These are phyloP conservation scores for Pentalonia nigronervosa DNA, from an alignment of 1,140 invertebrate species.

Conservation along the genomic window DNA sequence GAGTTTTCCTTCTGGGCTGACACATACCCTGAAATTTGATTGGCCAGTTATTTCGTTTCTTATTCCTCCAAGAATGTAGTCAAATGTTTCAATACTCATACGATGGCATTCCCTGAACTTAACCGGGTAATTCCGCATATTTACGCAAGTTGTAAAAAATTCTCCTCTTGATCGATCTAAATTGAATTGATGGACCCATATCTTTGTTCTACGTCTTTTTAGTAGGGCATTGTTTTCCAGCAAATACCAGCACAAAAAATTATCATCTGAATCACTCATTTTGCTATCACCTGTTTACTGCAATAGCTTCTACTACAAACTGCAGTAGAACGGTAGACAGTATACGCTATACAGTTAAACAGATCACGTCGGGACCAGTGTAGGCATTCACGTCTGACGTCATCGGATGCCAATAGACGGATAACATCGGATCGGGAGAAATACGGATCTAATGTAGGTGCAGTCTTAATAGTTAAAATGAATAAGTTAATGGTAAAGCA, in stretches of 20 bases:
- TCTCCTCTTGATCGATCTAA: too few species aligned
- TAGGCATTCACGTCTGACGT: neutral
- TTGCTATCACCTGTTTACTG: too few species aligned
- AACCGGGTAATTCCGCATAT: too few species aligned
- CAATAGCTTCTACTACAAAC: too few species aligned
- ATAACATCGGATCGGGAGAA: neutral
- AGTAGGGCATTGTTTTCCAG: neutral
- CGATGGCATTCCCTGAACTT: slow-evolving; percentile 11
- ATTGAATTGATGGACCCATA: slow-evolving; percentile 4
- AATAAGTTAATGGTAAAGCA: too few species aligned
- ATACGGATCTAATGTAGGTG: neutral
- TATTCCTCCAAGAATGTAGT: slow-evolving; percentile 27
- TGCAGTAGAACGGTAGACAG: too few species aligned
- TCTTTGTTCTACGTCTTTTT: neutral
- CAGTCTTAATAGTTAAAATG: too few species aligned
- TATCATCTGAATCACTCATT: too few species aligned
- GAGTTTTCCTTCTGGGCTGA: slow-evolving; percentile 23
- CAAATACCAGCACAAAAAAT: too few species aligned
- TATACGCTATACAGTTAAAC: too few species aligned
- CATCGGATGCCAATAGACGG: neutral
- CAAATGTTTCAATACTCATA: slow-evolving; percentile 24
- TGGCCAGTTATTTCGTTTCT: slow-evolving; percentile 1
- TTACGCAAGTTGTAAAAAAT: too few species aligned
- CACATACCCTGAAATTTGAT: slow-evolving; percentile 21
- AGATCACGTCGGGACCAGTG: too few species aligned